A percentile compares a stretch with the other conserved stretches of the same genome.
These are phyloP conservation scores for Danio rerio DNA, from an alignment of 2,113 vertebrate species.

Conservation along the genomic window GRCz12tu NC_133196.1:162001-162500, in stretches of 20 bases:
- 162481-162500: constrained; percentile 96
- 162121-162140: no score
- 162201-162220: constrained; percentile 89
- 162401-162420: constrained; percentile 90
- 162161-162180: no score
- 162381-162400: constrained; percentile 88
- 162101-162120: no score
- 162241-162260: constrained; percentile 95
- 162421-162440: constrained; percentile 87
- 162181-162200: constrained; percentile 93
- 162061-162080: no score
- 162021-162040: no score
- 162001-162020: no score
- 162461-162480: constrained; percentile 88
- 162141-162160: not conserved
- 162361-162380: constrained; percentile 80
- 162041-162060: no score
- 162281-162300: constrained; percentile 93
- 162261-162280: constrained; percentile 94
- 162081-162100: no score
- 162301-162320: no score
- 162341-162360: no score
- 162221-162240: constrained; percentile 89
- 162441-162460: constrained; percentile 90
- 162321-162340: no score